These are phyloP conservation scores for Zaprionus ghesquierei DNA, from an alignment of 1,140 invertebrate genomes.

Conservation along the genomic window DNA sequence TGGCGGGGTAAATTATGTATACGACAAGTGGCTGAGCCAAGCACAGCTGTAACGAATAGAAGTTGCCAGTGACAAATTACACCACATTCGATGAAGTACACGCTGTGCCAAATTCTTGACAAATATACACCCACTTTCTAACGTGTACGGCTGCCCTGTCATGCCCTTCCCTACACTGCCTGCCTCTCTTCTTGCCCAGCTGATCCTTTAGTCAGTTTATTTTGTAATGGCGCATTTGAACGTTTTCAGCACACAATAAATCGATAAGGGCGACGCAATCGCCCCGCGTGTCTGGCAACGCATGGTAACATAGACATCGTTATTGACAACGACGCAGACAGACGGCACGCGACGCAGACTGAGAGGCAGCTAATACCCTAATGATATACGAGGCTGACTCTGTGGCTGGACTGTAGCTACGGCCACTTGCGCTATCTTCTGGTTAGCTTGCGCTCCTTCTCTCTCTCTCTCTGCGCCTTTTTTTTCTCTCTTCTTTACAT, in stretches of 20 bases:
- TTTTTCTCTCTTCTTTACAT: neutral
- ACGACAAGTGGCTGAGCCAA: slow-evolving; percentile 27
- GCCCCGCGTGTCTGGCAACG: slow-evolving; percentile 38
- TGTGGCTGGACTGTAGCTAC: neutral
- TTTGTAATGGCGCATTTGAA: slow-evolving; percentile 47
- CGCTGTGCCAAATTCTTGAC: slow-evolving; percentile 24
- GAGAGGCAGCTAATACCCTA: slow-evolving; percentile 26
- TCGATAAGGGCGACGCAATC: slow-evolving; percentile 50
- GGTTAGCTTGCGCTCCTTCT: too few relatives aligned
- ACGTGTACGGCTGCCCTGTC: neutral
- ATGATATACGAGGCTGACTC: slow-evolving; percentile 24
- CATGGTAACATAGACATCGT: slow-evolving; percentile 46
- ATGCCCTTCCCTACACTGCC: too few relatives aligned
- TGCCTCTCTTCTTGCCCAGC: neutral
- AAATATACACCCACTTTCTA: slow-evolving; percentile 48
- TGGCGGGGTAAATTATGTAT: slow-evolving; percentile 60
- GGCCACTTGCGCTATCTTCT: slow-evolving; percentile 7
- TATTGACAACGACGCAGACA: slow-evolving; percentile 48
- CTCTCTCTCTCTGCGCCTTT: neutral
- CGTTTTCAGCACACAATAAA: slow-evolving; percentile 57
- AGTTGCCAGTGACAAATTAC: slow-evolving; percentile 42
- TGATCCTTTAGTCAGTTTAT: slow-evolving; percentile 44
- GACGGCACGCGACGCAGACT: neutral
- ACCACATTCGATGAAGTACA: slow-evolving; percentile 31
- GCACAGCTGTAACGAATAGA: slow-evolving; percentile 9